Evolutionary conservation across 1,140 invertebrate species (phyloP).

Genomic region (Drosophila micromelanica): DNA sequence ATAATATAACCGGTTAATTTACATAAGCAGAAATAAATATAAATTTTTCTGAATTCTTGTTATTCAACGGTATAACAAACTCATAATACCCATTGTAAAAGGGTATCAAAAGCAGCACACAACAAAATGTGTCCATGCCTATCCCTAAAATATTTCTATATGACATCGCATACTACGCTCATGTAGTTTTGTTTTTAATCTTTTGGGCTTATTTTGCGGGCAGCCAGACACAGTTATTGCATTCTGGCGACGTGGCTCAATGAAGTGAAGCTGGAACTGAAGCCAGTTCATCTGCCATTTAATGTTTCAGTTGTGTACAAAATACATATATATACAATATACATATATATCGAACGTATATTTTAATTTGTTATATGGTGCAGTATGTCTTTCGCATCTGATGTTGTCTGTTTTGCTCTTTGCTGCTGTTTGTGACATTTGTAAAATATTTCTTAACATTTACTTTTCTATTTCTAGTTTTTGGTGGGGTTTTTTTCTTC

Average conservation of each 20-base stretch:
- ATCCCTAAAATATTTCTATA: neutral
- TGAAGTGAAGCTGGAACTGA: constrained; percentile 23
- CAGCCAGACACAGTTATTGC: constrained; percentile 77
- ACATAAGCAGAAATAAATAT: too few relatives aligned
- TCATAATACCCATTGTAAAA: neutral
- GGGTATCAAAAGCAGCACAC: neutral
- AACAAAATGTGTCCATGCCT: neutral
- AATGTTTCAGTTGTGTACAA: constrained; percentile 61
- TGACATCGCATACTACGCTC: constrained; percentile 19
- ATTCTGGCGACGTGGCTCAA: constrained; percentile 64
- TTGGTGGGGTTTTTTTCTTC: neutral
- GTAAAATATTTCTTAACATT: constrained; percentile 31
- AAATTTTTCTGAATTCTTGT: too few relatives aligned
- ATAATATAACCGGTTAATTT: too few relatives aligned
- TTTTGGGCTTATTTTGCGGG: constrained; percentile 71
- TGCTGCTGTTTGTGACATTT: constrained; percentile 76
- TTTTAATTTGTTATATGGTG: constrained; percentile 43
- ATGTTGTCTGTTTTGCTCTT: constrained; percentile 39
- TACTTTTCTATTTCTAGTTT: constrained; percentile 3
- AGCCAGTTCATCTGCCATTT: constrained; percentile 39
- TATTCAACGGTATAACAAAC: too few relatives aligned
- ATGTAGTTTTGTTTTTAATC: constrained; percentile 78
- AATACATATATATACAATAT: neutral
- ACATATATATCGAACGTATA: constrained; percentile 24
- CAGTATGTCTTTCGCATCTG: constrained; percentile 48